Evolutionary conservation across 2,797 vertebrate genomes (phyloP).

Genomic region (Alauda arvensis): DNA sequence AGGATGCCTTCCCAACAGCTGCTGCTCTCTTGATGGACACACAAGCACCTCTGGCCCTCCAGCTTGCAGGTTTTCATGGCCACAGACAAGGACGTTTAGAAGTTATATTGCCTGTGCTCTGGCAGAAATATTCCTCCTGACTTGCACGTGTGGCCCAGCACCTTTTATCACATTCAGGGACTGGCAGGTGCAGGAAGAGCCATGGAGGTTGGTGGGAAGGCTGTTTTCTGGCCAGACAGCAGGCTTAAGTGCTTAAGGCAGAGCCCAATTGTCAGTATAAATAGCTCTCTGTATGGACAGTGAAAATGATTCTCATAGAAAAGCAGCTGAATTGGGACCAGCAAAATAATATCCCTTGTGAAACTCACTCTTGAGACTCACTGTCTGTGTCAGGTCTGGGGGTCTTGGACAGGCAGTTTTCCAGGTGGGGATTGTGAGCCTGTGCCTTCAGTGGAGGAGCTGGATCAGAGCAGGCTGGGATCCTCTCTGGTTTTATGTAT

Average conservation of each 20-base stretch:
- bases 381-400: not conserved
- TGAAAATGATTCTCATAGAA: not conserved
- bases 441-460: not conserved
- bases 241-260: not conserved
- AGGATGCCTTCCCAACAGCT: constrained; percentile 39
- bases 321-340: not conserved
- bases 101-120: not conserved
- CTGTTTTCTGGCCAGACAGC: not conserved
- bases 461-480: not conserved
- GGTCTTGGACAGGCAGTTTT: not conserved
- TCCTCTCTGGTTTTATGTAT: not conserved
- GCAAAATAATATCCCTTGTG: not conserved
- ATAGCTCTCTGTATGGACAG: not conserved
- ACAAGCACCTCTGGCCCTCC: constrained; percentile 11
- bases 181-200: not conserved
- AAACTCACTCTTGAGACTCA: not conserved
- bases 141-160: rapidly evolving
- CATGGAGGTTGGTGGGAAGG: not conserved
- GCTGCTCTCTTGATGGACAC: not conserved
- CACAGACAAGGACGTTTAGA: not conserved
- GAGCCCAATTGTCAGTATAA: not conserved
- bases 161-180: not conserved
- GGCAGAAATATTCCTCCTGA: not conserved
- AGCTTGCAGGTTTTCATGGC: not conserved
- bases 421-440: not conserved